phyloP scores from a whole-genome alignment of 2,113 vertebrate genomes.

The Phalacrocorax aristotelis region DNA sequence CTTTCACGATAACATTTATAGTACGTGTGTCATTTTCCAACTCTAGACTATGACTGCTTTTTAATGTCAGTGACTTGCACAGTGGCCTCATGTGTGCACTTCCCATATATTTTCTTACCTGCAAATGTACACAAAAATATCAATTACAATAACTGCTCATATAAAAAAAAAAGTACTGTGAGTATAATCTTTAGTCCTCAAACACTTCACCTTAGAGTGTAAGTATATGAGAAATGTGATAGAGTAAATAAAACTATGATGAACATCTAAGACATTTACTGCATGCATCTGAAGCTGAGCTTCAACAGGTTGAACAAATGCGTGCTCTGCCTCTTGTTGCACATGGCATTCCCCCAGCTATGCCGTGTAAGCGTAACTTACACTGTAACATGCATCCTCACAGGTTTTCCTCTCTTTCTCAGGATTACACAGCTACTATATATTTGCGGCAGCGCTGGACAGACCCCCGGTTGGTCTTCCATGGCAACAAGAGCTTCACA shows the following conservation, averaged over 20 bases:
- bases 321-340: neutral
- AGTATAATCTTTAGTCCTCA: neutral
- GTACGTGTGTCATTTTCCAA: rapidly evolving
- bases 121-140: neutral
- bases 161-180: neutral
- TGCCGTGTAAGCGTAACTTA: neutral
- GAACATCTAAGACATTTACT: neutral
- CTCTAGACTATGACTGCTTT: neutral
- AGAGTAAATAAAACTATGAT: neutral
- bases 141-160: neutral
- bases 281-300: neutral
- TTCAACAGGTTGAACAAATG: neutral
- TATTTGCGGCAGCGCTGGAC: constrained; percentile 86
- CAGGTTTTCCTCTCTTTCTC: neutral
- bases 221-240: neutral
- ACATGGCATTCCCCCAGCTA: rapidly evolving
- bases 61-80: neutral
- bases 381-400: neutral
- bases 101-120: neutral
- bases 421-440: constrained; percentile 92
- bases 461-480: constrained; percentile 84
- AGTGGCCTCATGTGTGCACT: neutral
- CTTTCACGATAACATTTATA: neutral
- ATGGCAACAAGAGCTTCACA: constrained; percentile 86
- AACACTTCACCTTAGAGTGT: neutral